Evolutionary conservation across 2,797 vertebrate species (phyloP).

Genomic region (Spinibarbus caldwelli): DNA sequence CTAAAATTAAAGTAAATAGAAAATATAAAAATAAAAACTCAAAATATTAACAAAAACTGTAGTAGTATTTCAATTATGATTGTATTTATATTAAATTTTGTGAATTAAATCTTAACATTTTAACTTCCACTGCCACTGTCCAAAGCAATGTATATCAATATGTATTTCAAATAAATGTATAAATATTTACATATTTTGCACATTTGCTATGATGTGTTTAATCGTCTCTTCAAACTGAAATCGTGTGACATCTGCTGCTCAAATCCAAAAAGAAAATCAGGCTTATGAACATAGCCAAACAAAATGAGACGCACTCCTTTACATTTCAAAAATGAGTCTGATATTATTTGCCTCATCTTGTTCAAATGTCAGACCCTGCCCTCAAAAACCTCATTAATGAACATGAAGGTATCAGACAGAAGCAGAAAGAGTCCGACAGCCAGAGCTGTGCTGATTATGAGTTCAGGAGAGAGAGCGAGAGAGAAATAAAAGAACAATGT

Average conservation of each 20-base stretch:
- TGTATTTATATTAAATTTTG: neutral
- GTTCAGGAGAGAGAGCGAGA: conserved; percentile 12
- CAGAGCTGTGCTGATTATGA: conserved; percentile 29
- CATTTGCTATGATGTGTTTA: neutral
- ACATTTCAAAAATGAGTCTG: neutral
- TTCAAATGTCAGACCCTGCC: neutral
- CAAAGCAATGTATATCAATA: neutral
- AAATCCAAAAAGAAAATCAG: neutral
- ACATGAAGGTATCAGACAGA: conserved; percentile 39
- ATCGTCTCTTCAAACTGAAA: neutral
- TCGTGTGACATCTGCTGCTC: neutral
- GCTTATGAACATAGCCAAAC: neutral
- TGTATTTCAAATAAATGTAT: neutral
- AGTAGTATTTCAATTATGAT: neutral
- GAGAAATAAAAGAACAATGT: conserved; percentile 6
- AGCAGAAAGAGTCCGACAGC: neutral
- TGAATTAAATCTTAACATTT: neutral
- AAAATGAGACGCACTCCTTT: neutral
- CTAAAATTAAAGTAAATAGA: neutral
- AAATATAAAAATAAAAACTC: neutral
- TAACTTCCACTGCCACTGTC: neutral
- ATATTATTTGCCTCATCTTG: neutral
- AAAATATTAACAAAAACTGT: neutral
- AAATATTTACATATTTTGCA: neutral
- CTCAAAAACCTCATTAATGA: conserved; percentile 36